Conservation (phyloP, 2,888 invertebrate species). For the Auanema freiburgensis region DNA sequence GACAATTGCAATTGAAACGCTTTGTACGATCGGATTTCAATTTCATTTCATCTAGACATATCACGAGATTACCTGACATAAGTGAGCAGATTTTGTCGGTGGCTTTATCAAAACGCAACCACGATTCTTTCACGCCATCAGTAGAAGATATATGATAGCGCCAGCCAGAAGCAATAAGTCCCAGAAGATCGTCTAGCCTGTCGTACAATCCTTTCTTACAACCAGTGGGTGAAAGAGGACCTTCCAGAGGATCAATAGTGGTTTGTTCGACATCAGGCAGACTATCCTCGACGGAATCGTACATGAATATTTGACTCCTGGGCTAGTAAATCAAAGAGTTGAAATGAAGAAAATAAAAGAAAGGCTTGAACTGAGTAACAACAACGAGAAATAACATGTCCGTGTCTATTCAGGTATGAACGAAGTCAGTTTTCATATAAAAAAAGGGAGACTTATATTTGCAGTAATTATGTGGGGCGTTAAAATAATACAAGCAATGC, state of each 20-base stretch:
- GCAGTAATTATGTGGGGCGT: too few species aligned
- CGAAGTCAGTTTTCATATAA: too few species aligned
- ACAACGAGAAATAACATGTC: too few species aligned
- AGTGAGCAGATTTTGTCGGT: conserved; percentile 52
- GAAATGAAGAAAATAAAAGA: conserved; percentile 2
- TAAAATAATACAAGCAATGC: too few species aligned
- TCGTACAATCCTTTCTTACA: conserved; percentile 51
- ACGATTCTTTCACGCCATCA: conserved; percentile 54
- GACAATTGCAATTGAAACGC: not conserved
- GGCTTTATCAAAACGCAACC: conserved; percentile 54
- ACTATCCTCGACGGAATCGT: not conserved
- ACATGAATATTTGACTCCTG: conserved; percentile 1
- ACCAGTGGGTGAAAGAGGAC: conserved; percentile 42
- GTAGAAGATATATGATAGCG: conserved; percentile 64
- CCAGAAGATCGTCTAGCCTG: conserved; percentile 54
- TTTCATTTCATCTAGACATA: too few species aligned
- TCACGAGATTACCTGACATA: conserved; percentile 35
- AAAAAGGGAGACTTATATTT: too few species aligned
- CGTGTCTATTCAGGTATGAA: too few species aligned
- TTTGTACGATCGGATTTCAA: not conserved
- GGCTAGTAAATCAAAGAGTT: not conserved
- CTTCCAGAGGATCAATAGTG: conserved; percentile 32
- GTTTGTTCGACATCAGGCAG: conserved; percentile 9
- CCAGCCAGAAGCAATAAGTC: conserved; percentile 58
- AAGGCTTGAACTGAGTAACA: conserved; percentile 6